Percentiles rank a stretch among this genome's conserved stretches.
phyloP scores from a whole-genome alignment of 2,888 invertebrate genomes.

The Artemia sinica region DNA sequence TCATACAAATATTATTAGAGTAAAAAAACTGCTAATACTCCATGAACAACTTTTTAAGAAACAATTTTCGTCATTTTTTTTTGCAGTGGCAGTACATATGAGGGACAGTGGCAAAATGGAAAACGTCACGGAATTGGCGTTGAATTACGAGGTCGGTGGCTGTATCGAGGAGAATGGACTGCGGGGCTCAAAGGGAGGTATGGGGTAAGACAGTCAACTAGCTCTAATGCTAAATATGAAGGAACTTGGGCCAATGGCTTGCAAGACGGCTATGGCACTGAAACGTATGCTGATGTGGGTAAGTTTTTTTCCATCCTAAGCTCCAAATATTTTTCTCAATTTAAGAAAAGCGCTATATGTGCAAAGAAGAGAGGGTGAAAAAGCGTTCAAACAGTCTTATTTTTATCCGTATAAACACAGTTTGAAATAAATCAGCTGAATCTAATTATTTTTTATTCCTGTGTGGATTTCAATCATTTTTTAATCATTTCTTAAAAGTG shows the following conservation, averaged over 20 bases:
- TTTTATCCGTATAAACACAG: no score
- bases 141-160: conserved; percentile 88
- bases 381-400: no score
- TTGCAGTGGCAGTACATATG: conserved; percentile 79
- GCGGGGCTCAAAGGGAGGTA: conserved; percentile 97
- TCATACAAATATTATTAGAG: no score
- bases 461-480: no score
- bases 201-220: conserved; percentile 85
- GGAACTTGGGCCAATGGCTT: conserved; percentile 97
- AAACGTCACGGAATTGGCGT: conserved; percentile 94
- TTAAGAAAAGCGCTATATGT: no score
- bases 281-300: conserved; percentile 99
- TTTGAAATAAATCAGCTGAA: no score
- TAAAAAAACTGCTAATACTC: neutral
- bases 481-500: no score
- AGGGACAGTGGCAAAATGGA: conserved; percentile 99
- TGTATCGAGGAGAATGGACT: conserved; percentile 96
- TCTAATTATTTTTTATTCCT: no score
- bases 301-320: conserved; percentile 32
- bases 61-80: conserved; percentile 25
- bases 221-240: conserved; percentile 88
- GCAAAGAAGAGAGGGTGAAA: no score
- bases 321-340: no score
- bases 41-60: neutral
- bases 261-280: conserved; percentile 98